Evolutionary conservation across 2,113 vertebrate species (phyloP).

Genomic region (Xyliphius kryptos): DNA sequence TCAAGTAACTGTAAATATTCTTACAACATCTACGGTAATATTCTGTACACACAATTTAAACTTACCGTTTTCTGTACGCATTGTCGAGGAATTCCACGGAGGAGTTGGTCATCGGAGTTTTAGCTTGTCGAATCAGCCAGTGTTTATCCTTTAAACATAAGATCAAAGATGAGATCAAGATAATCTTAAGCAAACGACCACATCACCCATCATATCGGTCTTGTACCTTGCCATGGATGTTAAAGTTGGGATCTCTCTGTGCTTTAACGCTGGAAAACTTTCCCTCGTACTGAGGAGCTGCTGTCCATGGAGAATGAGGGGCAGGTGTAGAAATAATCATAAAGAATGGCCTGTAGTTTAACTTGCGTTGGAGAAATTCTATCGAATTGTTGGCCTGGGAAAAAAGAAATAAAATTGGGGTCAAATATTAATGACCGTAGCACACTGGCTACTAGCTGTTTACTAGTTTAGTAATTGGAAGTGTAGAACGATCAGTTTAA

Average conservation of each 20-base stretch:
- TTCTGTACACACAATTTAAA: neutral
- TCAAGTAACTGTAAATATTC: too few relatives aligned
- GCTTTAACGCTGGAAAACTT: constrained; percentile 76
- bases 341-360: constrained; percentile 86
- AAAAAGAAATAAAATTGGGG: neutral
- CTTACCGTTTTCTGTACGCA: constrained; percentile 84
- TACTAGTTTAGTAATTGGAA: too few relatives aligned
- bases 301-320: constrained; percentile 89
- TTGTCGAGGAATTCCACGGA: constrained; percentile 86
- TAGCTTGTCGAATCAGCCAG: constrained; percentile 95
- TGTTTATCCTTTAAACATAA: constrained; percentile 81
- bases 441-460: too few relatives aligned
- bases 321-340: constrained; percentile 97
- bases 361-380: constrained; percentile 88
- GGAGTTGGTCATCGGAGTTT: constrained; percentile 92
- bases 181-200: neutral
- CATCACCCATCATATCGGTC: neutral
- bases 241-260: constrained; percentile 88
- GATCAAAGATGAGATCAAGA: neutral
- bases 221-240: constrained; percentile 83
- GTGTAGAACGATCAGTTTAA: too few relatives aligned
- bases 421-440: too few relatives aligned
- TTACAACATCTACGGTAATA: too few relatives aligned
- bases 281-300: constrained; percentile 88
- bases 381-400: constrained; percentile 88